A percentile compares a stretch with the other conserved stretches of the same genome.
Evolutionary conservation across 2,113 vertebrate genomes (phyloP).

Genomic region (Eublepharis macularius): DNA sequence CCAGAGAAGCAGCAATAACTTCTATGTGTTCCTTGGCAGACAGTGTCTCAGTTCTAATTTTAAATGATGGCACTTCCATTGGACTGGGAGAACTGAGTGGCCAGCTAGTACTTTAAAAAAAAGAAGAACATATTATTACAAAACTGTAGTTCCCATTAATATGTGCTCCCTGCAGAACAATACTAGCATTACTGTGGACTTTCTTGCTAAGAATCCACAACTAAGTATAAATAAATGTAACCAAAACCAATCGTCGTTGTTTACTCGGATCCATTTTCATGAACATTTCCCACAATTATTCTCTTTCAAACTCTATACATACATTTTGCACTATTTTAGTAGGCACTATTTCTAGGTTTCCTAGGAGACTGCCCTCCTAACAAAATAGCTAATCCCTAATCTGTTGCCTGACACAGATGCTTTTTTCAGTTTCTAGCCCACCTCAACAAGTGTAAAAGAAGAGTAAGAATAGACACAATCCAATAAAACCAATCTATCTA

Average conservation of each 20-base stretch:
- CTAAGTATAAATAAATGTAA: background rate
- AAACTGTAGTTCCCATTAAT: slow-evolving; percentile 3
- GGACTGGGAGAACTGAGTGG: slow-evolving; percentile 90
- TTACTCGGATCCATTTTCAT: slow-evolving; percentile 4
- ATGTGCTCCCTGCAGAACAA: background rate
- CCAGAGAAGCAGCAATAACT: slow-evolving; percentile 64
- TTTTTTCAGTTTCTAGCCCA: background rate
- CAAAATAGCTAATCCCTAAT: no score
- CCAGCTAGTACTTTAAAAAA: slow-evolving; percentile 86
- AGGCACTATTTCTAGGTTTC: background rate
- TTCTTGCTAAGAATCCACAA: background rate
- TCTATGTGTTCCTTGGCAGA: slow-evolving; percentile 72
- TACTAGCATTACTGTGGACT: background rate
- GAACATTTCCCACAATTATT: background rate
- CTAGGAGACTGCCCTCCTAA: background rate
- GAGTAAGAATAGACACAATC: background rate
- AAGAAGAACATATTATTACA: slow-evolving; percentile 11
- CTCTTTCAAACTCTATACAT: background rate
- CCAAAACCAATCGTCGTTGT: background rate
- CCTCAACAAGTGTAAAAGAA: background rate
- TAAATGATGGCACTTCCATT: slow-evolving; percentile 89
- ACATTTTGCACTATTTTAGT: background rate
- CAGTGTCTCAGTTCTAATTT: slow-evolving; percentile 85
- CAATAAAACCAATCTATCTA: background rate
- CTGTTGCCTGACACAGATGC: no score